Conservation (phyloP, 2,888 invertebrate genomes). For the Drosophila falleni region DNA sequence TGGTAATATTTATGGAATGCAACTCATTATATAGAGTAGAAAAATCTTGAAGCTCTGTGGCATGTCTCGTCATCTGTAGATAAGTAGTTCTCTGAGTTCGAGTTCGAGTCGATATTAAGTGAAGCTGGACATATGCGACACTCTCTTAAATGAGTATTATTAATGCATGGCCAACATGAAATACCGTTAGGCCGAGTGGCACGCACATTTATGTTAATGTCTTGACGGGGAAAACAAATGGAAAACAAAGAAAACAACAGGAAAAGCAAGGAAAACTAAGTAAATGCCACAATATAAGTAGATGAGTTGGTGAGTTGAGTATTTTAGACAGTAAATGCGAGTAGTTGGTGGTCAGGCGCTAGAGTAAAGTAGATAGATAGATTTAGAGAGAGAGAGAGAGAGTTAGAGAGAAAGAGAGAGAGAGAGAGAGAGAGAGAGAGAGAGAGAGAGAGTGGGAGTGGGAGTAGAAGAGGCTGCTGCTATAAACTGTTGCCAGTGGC, state of each 20-base stretch:
- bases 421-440: no score
- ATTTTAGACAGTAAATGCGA: slow-evolving; percentile 17
- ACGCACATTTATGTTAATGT: slow-evolving; percentile 44
- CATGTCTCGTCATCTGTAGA: slow-evolving; percentile 1
- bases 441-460: neutral
- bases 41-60: slow-evolving; percentile 9
- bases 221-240: slow-evolving; percentile 12
- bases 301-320: slow-evolving; percentile 18
- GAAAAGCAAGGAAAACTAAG: slow-evolving; percentile 15
- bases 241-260: slow-evolving; percentile 22
- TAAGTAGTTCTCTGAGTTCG: neutral
- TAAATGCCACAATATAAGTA: slow-evolving; percentile 28
- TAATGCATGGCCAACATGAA: slow-evolving; percentile 43
- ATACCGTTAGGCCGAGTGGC: slow-evolving; percentile 21
- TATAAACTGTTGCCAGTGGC: slow-evolving; percentile 25
- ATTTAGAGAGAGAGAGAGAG: no score
- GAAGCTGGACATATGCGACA: slow-evolving; percentile 30
- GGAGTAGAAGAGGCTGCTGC: neutral
- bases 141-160: slow-evolving; percentile 49
- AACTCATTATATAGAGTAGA: slow-evolving; percentile 17
- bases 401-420: neutral
- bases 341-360: slow-evolving; percentile 17
- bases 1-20: neutral
- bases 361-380: no score
- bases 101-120: slow-evolving; percentile 7